Evolutionary conservation across 1,140 invertebrate species (phyloP), one percentile per base, ranked within the genome.

Genomic region (Bombus difficillimus): DNA sequence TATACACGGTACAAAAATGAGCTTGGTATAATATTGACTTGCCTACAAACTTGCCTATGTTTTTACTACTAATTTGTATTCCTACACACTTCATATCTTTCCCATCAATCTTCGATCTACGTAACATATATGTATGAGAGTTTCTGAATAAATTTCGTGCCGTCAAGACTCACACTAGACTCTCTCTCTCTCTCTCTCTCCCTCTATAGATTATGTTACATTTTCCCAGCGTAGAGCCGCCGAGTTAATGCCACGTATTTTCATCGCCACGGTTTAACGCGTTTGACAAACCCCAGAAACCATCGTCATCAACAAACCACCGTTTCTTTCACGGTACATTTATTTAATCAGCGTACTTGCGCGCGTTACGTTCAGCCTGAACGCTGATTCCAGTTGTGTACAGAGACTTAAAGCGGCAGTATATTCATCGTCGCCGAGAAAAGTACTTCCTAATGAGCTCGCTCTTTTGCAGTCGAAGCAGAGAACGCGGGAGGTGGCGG

Each of bases 391-490:
- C 12, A 28, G 34, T 41, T 28, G 57, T 66, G 47, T 39, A 37
- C 37, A 18, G 13, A 10, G 32, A 5, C 57, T 57, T 73, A 41
- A 68, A 75, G 41, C 22, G 37, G 43, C 22, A 37, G 69, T 73
- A 34, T 80, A 62, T 57, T 74, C 84, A 72, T 53, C 43, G 32
- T n/a, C 64, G 64, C 43, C 1, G 47, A 71, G 73, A 89, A 86
- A 84, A 81, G 81, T 68, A 76, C 62, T 79, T 59, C 69, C 62
- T 84, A 89, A 90, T 81, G 85, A 90, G 85, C 74, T 87, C 57
- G 77, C 53, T 89, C 81, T 84, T 86, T 87, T 34, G 76, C 73
- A 75, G 32, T 37, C 71, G 86, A 25, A 41, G 22, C 68, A 43
- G 32, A 78, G 73, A 59, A 77, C 82, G 77, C 18, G 22, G 3